phyloP scores from a whole-genome alignment of 1,140 invertebrate species.

The Episyrphus balteatus region DNA sequence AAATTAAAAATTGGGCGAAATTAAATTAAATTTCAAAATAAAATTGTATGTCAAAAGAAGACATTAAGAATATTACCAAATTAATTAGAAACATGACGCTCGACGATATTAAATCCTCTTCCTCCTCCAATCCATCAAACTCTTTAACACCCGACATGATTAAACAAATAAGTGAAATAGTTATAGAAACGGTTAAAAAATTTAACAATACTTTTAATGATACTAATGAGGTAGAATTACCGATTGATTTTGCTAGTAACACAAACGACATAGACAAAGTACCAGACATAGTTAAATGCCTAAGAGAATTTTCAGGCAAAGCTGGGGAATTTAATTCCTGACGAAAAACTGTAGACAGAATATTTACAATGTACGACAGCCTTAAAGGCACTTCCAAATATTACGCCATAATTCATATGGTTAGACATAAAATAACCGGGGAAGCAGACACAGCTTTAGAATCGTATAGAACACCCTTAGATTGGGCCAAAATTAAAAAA shows the following conservation, averaged over 20 bases:
- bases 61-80: background rate
- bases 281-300: background rate
- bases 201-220: background rate
- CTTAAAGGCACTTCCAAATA: background rate
- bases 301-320: slow-evolving; percentile 2
- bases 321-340: slow-evolving; percentile 1
- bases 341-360: background rate
- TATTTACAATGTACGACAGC: background rate
- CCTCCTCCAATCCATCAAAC: background rate
- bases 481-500: background rate
- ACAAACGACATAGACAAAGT: background rate
- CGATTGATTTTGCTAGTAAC: background rate
- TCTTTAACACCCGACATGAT: background rate
- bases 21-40: background rate
- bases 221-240: background rate
- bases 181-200: background rate
- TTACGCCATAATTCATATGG: background rate
- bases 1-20: background rate
- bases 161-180: background rate
- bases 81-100: background rate
- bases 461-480: background rate
- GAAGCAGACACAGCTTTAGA: background rate
- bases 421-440: background rate
- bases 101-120: background rate
- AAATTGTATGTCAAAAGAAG: background rate